Conservation (phyloP, 1,140 invertebrate species). For the Drosophila sturtevanti region DNA sequence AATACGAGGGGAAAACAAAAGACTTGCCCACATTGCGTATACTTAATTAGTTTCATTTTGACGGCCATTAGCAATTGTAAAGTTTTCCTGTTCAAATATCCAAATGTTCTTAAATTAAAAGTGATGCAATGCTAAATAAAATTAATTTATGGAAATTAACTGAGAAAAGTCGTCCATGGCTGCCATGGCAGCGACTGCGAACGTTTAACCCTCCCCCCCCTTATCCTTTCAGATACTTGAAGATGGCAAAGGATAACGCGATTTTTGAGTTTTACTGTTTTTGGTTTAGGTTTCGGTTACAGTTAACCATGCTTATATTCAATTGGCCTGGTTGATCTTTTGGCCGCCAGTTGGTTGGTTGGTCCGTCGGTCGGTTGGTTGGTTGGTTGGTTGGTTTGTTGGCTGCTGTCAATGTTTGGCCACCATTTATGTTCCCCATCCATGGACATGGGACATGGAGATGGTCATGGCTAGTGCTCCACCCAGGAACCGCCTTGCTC, state of each 20-base stretch:
- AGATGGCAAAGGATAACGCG: neutral
- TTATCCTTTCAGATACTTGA: neutral
- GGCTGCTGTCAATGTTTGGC: conserved; percentile 1
- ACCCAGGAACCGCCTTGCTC: conserved; percentile 6
- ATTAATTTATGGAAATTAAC: conserved; percentile 1
- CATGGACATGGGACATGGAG: neutral
- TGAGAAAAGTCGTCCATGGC: no score
- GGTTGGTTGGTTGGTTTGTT: neutral
- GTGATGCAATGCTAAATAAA: neutral
- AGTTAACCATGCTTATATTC: neutral
- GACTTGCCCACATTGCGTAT: neutral
- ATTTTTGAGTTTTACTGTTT: neutral
- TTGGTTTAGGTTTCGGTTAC: neutral
- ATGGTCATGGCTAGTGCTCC: neutral
- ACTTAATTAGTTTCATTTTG: neutral
- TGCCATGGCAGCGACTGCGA: no score
- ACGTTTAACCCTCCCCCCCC: no score
- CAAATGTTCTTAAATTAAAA: neutral
- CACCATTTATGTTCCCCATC: neutral
- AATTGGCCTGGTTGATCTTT: conserved; percentile 2
- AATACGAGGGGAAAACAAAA: no score
- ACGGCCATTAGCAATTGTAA: neutral
- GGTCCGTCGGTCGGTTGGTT: neutral
- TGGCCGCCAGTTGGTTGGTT: neutral
- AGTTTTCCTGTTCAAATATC: neutral